Base-by-base conservation (phyloP, 2,888 invertebrate species). In the Campoplex nolae region DNA sequence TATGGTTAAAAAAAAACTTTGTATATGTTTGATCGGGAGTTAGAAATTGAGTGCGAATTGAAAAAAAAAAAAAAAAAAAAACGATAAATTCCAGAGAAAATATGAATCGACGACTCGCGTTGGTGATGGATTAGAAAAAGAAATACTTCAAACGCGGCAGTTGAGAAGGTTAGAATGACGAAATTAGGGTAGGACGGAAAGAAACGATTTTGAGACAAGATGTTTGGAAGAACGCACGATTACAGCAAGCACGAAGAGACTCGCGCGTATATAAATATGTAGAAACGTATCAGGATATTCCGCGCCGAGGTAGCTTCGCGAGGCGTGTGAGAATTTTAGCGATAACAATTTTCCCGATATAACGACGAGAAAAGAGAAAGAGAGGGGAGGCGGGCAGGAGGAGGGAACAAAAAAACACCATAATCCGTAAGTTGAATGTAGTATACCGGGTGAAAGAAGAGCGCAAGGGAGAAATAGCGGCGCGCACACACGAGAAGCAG, bases 81-180 rank as follows among this genome's bases (percentile, higher is more conserved):
- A 23, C 0, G 3, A 28, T 28, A 28, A 51, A 7, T 51, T 51
- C 18, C 0, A 9, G 32, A 32, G 23, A 54, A 42, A 65, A 54
- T 16, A 0, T 51, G 28, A 1, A 67, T 28, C 6, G n/a, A 32
- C 1, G 11, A 38, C 51, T 51, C 42, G 42, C 56, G 8, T 45
- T 42, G 11, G n/a, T 0, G 28, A n/a, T 38, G 35, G 32, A 8
- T 18, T 18, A 23, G 32, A 48, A 62, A 67, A 18, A 70, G 45
- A 68, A 74, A 70, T 74, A 23, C 51, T 51, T 23, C 32, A 42
- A 78, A 68, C 74, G 45, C 48, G 38, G 42, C 16, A 56, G 54
- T 35, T 58, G 77, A 74, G 77, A 81, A 86, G 86, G 86, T 86
- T 86, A 86, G 84, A 86, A 82, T 45, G 56, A 42, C 80, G 58